Evolutionary conservation across 2,113 vertebrate genomes (phyloP), one percentile per base, ranked within the genome.

Genomic region (Tympanuchus pallidicinctus): DNA sequence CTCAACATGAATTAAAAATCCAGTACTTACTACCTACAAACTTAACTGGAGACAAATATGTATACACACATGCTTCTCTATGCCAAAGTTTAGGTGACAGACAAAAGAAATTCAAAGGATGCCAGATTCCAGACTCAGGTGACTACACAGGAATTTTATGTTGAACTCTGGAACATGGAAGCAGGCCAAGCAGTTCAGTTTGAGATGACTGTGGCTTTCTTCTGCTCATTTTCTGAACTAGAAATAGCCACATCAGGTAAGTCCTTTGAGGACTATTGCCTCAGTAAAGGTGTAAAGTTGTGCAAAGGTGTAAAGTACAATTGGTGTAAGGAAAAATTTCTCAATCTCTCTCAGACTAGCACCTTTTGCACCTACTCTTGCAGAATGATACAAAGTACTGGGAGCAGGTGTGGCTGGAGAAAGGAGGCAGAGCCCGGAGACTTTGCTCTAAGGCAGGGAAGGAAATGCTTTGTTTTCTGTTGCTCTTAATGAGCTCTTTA

Each of bases 391-490:
- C 7, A 28, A 63, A 64, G n/a, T 1, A 60, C 10, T 6, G 6
- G 25, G 34, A 61, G 11, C 11, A 74, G 28, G 1, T 69, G 24
- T 38, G 43, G 28, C 42, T 0, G 9, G 13, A 86, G 8, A 27
- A 56, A 86, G 17, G 21, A 90, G 24, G 38, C 32, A 84, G 52
- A 91, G 38, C 36, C 14, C 59, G 27, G 34, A 72, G 8, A 45
- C 60, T 52, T 27, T 71, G 12, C 73, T 83, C 43, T 16, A 84
- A 84, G 24, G 21, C 43, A 87, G 50, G 4, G 13, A 77, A 70
- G 28, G 71, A 69, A 81, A 92, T 32, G 3, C 20, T 57, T 77
- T 94, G n/a, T 36, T 65, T 36, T 80, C 60, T 84, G 43, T 30
- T 88, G 56, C 40, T 74, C 38, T 30, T 19, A 1, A 88, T 77